phyloP scores from a whole-genome alignment of 37 sponge, comb jelly and placozoan genomes.

The Crambe crambe region DNA sequence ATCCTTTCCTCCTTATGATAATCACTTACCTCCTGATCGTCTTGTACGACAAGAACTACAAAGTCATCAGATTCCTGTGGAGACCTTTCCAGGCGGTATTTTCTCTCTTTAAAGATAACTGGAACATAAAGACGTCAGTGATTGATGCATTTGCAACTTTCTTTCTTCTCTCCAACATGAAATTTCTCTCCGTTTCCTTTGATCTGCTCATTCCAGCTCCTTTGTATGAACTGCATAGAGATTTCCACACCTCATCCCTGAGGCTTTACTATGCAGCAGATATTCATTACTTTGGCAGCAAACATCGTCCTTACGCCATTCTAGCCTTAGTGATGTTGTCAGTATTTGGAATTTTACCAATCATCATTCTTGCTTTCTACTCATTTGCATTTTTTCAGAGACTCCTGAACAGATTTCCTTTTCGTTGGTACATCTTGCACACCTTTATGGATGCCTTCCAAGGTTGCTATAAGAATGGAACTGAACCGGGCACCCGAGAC shows the following conservation, averaged over 20 bases:
- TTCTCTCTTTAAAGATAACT: constrained; percentile 10
- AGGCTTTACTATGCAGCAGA: constrained; percentile 46
- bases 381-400: constrained; percentile 2
- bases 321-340: constrained; percentile 13
- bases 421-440: constrained; percentile 1
- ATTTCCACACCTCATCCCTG: background rate
- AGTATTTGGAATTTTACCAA: constrained; percentile 39
- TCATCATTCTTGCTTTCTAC: constrained; percentile 33
- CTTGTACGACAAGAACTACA: constrained; percentile 4
- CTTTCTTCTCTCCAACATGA: constrained; percentile 57
- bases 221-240: background rate
- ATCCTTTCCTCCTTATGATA: constrained; percentile 14
- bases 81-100: constrained; percentile 9
- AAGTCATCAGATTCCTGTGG: background rate
- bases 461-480: constrained; percentile 73
- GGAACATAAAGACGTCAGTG: constrained; percentile 41
- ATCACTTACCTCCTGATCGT: constrained; percentile 15
- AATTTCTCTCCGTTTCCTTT: constrained; percentile 43
- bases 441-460: constrained; percentile 57
- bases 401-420: background rate
- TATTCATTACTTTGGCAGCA: constrained; percentile 27
- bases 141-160: constrained; percentile 62
- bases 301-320: constrained; percentile 45
- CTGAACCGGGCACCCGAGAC: constrained; percentile 25
- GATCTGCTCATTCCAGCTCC: constrained; percentile 31